These are phyloP conservation scores for Acrobeloides nanus DNA, from an alignment of 2,888 invertebrate genomes.

Conservation along the genomic window DNA sequence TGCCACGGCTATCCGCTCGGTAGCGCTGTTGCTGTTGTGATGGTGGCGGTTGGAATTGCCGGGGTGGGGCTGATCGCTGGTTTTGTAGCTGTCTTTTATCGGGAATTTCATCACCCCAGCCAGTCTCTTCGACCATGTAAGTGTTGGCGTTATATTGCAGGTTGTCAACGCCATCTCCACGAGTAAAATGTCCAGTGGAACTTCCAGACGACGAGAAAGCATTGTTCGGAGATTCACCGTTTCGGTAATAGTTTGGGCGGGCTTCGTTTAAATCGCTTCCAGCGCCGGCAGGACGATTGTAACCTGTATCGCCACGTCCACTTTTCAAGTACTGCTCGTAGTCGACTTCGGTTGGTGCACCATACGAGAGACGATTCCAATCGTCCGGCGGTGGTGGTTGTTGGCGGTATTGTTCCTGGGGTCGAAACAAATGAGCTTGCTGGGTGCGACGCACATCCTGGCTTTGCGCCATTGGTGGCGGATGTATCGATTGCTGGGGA, in stretches of 20 bases:
- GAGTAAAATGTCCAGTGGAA: too few relatives aligned
- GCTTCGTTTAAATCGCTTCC: conserved; percentile 1
- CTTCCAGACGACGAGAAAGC: too few relatives aligned
- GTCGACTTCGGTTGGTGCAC: conserved; percentile 6
- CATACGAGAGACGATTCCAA: conserved; percentile 6
- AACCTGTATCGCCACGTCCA: conserved; percentile 12
- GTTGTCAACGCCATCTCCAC: too few relatives aligned
- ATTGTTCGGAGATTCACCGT: too few relatives aligned
- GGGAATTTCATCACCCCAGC: neutral
- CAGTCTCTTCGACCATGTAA: neutral
- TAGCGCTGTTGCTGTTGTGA: conserved; percentile 2
- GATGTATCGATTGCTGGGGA: neutral
- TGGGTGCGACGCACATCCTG: conserved; percentile 11
- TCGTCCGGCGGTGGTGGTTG: conserved; percentile 1
- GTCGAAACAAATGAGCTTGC: too few relatives aligned
- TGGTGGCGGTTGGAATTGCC: neutral
- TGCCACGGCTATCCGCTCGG: conserved; percentile 14
- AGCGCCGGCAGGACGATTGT: neutral
- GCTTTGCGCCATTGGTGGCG: conserved; percentile 7
- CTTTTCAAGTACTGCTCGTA: too few relatives aligned
- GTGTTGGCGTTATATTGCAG: neutral
- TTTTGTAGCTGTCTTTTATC: neutral
- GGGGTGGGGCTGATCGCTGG: conserved; percentile 1
- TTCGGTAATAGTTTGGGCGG: too few relatives aligned
- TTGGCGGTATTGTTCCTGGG: neutral